Conservation (phyloP, 1,140 invertebrate genomes). For the Hylaeus anthracinus region DNA sequence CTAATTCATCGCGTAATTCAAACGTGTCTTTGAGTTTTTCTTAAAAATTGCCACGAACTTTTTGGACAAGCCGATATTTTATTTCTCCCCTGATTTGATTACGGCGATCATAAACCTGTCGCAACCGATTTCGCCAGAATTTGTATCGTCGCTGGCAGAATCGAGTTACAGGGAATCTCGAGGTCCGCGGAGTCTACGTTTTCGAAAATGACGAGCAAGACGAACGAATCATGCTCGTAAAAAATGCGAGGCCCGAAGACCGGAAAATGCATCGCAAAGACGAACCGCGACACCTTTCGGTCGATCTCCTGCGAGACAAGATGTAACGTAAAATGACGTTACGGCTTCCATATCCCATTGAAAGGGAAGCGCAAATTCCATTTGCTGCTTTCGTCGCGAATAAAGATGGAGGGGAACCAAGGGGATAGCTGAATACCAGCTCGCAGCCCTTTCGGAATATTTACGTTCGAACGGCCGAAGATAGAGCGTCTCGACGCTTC, state of each 20-base stretch:
- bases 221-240: neutral
- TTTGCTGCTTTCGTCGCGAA: slow-evolving; percentile 23
- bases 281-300: slow-evolving; percentile 22
- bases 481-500: neutral
- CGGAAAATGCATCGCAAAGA: slow-evolving; percentile 26
- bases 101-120: too few species aligned
- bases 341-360: slow-evolving; percentile 43
- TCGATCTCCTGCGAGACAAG: slow-evolving; percentile 36
- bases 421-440: slow-evolving; percentile 1
- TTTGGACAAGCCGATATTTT: too few species aligned
- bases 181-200: neutral
- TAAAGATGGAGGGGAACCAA: slow-evolving; percentile 25
- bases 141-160: too few species aligned
- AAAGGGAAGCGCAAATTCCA: slow-evolving; percentile 46
- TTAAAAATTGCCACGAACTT: too few species aligned
- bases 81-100: too few species aligned
- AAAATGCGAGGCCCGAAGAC: neutral
- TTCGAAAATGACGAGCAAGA: neutral
- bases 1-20: too few species aligned
- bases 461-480: slow-evolving; percentile 1
- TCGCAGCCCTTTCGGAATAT: slow-evolving; percentile 16
- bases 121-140: too few species aligned
- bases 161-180: too few species aligned
- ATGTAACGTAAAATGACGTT: slow-evolving; percentile 42
- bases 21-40: too few species aligned